phyloP scores from a whole-genome alignment of 2,797 vertebrate species.

The Calcarius lapponicus region DNA sequence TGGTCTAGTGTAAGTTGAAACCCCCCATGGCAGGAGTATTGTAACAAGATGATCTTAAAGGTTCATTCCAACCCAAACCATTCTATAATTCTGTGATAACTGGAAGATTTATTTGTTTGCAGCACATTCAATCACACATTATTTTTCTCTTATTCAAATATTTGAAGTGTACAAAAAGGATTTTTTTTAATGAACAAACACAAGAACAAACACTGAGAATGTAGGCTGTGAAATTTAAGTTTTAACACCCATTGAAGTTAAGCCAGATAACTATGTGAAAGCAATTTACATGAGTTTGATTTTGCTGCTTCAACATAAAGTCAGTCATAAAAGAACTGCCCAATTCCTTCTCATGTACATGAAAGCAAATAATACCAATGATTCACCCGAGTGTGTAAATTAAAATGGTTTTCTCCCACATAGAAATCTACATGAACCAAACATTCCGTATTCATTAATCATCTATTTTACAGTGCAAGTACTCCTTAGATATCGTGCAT shows the following conservation, averaged over 20 bases:
- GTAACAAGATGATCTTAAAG: background rate
- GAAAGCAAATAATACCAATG: background rate
- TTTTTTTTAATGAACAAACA: background rate
- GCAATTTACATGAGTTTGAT: slow-evolving; percentile 10
- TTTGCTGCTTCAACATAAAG: background rate
- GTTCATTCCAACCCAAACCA: background rate
- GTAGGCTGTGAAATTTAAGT: background rate
- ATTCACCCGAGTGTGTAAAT: background rate
- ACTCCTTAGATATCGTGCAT: background rate
- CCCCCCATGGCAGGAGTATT: rapidly evolving
- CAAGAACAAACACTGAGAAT: background rate
- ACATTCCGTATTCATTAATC: background rate
- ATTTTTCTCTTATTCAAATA: background rate
- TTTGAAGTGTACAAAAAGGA: background rate
- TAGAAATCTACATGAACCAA: slow-evolving; percentile 34
- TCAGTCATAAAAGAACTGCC: slow-evolving; percentile 15
- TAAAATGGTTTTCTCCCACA: slow-evolving; percentile 37
- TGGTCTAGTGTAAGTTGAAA: background rate
- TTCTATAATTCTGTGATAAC: background rate
- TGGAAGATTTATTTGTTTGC: background rate
- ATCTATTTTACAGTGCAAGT: background rate
- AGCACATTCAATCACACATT: background rate
- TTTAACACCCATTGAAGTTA: background rate
- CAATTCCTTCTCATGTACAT: background rate
- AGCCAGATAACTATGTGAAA: background rate